These are phyloP conservation scores for Trichogramma pretiosum DNA, from an alignment of 1,140 invertebrate species.

Conservation along the genomic window DNA sequence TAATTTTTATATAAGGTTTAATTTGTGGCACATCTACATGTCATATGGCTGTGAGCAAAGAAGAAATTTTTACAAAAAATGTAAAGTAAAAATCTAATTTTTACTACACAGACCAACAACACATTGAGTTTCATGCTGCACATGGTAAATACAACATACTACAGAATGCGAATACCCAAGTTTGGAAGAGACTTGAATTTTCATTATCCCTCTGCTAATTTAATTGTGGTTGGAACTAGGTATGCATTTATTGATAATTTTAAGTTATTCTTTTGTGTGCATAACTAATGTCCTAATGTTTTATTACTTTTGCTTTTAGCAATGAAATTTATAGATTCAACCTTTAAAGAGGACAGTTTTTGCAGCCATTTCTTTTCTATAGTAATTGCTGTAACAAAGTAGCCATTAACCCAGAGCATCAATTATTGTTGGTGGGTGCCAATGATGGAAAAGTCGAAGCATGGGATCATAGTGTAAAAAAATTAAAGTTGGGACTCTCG, in stretches of 20 bases:
- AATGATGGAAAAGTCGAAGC: conserved; percentile 88
- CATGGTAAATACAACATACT: conserved; percentile 88
- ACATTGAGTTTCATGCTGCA: conserved; percentile 90
- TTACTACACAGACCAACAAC: too few species aligned
- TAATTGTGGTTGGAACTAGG: conserved; percentile 83
- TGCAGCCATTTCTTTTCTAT: conserved; percentile 73
- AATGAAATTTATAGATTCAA: conserved; percentile 91
- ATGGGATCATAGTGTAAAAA: conserved; percentile 85
- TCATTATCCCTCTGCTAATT: conserved; percentile 81
- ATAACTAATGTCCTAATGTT: too few species aligned
- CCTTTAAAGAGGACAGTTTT: conserved; percentile 89
- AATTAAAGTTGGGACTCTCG: conserved; percentile 67
- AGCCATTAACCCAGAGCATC: conserved; percentile 80
- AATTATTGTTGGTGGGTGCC: conserved; percentile 82
- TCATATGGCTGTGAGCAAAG: conserved; percentile 77
- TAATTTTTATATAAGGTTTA: conserved; percentile 48
- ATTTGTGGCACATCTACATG: conserved; percentile 94
- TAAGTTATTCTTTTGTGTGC: too few species aligned
- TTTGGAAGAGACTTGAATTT: conserved; percentile 93
- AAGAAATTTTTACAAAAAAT: conserved; percentile 61
- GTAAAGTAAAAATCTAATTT: too few species aligned
- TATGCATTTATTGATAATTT: too few species aligned
- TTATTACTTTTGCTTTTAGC: too few species aligned
- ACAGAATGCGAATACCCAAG: conserved; percentile 83
- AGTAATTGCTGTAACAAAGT: conserved; percentile 76